Evolutionary conservation across 2,797 vertebrate species (phyloP).

Genomic region (Erpetoichthys calabaricus): DNA sequence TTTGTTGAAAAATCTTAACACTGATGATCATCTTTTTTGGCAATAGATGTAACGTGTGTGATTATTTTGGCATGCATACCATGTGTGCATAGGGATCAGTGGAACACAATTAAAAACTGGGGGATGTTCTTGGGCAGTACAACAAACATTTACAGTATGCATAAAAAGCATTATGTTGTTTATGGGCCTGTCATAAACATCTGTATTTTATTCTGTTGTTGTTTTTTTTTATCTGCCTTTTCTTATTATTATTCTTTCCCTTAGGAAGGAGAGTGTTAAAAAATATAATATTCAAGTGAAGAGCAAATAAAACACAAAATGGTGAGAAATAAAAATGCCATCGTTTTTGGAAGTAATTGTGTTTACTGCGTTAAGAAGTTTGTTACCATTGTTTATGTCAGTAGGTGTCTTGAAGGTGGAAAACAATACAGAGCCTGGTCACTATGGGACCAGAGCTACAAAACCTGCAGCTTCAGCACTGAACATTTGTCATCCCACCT

Average conservation of each 20-base stretch:
- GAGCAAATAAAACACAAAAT: not conserved
- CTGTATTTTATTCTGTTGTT: too few species aligned
- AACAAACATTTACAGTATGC: too few species aligned
- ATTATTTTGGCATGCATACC: too few species aligned
- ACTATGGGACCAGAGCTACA: not conserved
- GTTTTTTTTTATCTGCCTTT: conserved; percentile 5
- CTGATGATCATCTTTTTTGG: too few species aligned
- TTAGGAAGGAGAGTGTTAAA: not conserved
- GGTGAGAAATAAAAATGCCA: not conserved
- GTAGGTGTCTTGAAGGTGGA: conserved; percentile 1
- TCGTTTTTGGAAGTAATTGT: not conserved
- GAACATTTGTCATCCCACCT: conserved; percentile 11
- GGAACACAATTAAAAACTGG: too few species aligned
- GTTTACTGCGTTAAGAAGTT: not conserved
- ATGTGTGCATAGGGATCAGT: too few species aligned
- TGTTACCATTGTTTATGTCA: conserved; percentile 9
- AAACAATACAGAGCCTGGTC: not conserved
- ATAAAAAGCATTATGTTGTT: too few species aligned
- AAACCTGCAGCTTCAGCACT: conserved; percentile 10
- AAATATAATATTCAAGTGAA: not conserved
- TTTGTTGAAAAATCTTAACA: too few species aligned
- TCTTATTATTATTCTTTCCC: conserved; percentile 8
- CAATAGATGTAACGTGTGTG: too few species aligned
- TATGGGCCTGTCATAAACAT: too few species aligned
- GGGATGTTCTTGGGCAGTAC: too few species aligned